Evolutionary conservation across 2,797 vertebrate species (phyloP).

Genomic region (Paramormyrops hopkinsi): DNA sequence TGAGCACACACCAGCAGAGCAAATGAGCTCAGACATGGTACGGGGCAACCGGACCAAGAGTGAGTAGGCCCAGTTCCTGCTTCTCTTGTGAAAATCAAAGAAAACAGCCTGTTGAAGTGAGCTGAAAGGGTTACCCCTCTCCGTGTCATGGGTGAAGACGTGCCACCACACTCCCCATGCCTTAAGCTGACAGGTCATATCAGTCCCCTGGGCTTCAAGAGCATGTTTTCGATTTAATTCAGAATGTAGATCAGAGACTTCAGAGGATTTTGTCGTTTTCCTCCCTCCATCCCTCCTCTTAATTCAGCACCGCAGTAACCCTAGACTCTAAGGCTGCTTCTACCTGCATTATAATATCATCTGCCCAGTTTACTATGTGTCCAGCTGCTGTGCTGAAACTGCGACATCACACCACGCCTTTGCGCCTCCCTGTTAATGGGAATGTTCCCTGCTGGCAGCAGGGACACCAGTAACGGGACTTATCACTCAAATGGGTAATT

Average conservation of each 20-base stretch:
- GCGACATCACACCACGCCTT: neutral
- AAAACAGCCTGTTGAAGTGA: neutral
- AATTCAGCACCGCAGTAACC: neutral
- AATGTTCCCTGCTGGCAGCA: neutral
- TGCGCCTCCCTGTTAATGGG: slow-evolving; percentile 9
- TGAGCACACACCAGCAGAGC: neutral
- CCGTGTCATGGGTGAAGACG: neutral
- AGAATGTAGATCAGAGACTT: slow-evolving; percentile 5
- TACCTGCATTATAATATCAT: neutral
- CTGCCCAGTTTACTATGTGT: neutral
- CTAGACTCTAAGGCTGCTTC: neutral
- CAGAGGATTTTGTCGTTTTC: slow-evolving; percentile 9
- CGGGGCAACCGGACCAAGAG: neutral
- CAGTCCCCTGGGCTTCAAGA: neutral
- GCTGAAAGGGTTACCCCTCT: neutral
- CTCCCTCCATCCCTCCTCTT: neutral
- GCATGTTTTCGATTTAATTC: slow-evolving; percentile 13
- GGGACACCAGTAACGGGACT: slow-evolving; percentile 11
- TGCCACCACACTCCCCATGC: neutral
- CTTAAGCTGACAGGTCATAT: neutral
- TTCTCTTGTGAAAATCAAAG: neutral
- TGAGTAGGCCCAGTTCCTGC: neutral
- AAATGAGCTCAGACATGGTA: neutral
- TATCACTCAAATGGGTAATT: slow-evolving; percentile 13
- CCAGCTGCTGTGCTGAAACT: neutral